These are phyloP conservation scores for Myathropa florea DNA, from an alignment of 2,888 invertebrate species.

Conservation along the genomic window DNA sequence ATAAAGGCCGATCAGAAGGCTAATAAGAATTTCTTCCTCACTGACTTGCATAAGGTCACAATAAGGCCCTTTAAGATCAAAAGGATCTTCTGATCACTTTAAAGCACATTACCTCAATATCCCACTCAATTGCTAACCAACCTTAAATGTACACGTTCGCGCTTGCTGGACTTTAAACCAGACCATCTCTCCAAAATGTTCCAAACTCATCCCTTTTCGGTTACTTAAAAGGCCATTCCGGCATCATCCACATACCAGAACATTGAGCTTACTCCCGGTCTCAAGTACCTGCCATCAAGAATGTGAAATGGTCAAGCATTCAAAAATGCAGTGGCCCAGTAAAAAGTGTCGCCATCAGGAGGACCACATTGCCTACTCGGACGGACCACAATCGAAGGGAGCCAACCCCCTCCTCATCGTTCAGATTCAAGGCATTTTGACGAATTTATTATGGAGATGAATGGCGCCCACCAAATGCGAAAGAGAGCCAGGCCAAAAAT, in stretches of 20 bases:
- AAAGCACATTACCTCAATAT: background rate
- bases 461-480: conserved; percentile 78
- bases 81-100: no score
- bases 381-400: background rate
- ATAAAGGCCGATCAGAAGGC: no score
- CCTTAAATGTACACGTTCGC: no score
- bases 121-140: background rate
- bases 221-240: conserved; percentile 14
- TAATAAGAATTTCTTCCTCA: no score
- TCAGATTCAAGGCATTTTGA: conserved; percentile 73
- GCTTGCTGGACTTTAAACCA: background rate
- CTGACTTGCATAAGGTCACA: no score
- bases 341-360: conserved; percentile 37
- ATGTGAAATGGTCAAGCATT: conserved; percentile 56
- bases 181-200: background rate
- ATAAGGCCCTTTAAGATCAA: no score
- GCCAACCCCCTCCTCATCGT: conserved; percentile 2
- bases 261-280: conserved; percentile 29
- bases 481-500: conserved; percentile 38
- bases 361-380: conserved; percentile 55
- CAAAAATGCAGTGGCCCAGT: conserved; percentile 39
- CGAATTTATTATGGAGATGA: conserved; percentile 78
- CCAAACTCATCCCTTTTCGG: background rate
- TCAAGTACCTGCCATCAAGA: conserved; percentile 53
- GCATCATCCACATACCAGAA: conserved; percentile 55